These are phyloP conservation scores for Nyctibius bracteatus DNA, from an alignment of 2,113 vertebrate genomes.

Conservation along the genomic window DNA sequence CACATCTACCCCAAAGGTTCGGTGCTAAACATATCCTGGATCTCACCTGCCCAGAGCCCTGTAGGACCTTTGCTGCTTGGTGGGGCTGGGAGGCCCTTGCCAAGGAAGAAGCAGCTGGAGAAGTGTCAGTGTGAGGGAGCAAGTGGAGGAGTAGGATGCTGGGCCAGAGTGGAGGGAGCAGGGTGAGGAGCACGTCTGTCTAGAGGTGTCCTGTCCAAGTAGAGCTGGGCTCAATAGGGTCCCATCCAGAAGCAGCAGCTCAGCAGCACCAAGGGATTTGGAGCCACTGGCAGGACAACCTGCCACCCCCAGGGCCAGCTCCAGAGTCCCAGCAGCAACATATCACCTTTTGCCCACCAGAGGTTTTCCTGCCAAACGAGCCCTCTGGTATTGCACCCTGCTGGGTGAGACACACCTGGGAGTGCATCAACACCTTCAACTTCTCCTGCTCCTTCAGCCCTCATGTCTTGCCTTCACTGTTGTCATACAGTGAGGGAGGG, in stretches of 20 bases:
- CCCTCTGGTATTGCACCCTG: not conserved
- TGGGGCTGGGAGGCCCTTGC: too few species aligned
- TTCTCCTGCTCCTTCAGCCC: too few species aligned
- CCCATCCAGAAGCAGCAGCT: too few species aligned
- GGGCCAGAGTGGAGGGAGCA: too few species aligned
- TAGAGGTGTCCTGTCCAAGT: too few species aligned
- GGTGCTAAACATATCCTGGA: fast-evolving
- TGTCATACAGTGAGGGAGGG: too few species aligned
- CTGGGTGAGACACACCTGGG: too few species aligned
- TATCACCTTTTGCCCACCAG: fast-evolving
- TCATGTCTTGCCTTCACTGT: too few species aligned
- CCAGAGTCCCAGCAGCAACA: not conserved
- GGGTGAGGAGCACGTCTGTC: too few species aligned
- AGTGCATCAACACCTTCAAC: too few species aligned
- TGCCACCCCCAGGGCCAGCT: not conserved
- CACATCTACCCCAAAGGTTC: not conserved
- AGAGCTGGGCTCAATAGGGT: too few species aligned
- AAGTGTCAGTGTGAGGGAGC: fast-evolving
- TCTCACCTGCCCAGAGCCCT: not conserved
- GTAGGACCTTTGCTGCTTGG: not conserved
- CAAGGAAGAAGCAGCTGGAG: not conserved
- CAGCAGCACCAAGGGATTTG: not conserved
- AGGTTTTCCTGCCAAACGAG: not conserved
- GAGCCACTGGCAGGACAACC: not conserved
- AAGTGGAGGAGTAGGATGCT: not conserved